Conservation (phyloP, 2,888 invertebrate genomes). For the Brachynemurus nebulosus region DNA sequence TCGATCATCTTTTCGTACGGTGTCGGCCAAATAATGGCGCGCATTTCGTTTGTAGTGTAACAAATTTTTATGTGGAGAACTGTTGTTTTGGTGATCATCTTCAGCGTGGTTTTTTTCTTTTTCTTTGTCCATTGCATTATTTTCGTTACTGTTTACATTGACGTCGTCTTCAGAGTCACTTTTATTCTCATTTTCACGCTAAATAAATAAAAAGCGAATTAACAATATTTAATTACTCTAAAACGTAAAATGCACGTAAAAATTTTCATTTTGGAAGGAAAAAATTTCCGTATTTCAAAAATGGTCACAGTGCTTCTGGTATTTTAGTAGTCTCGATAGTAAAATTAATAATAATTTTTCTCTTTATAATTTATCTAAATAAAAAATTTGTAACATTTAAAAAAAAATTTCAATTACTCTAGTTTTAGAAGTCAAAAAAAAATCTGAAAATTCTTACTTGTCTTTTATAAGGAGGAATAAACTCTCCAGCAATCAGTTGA, state of each 20-base stretch:
- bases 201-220: too few relatives aligned
- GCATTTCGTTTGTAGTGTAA: constrained; percentile 54
- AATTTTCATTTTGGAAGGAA: too few relatives aligned
- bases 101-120: constrained; percentile 32
- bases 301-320: too few relatives aligned
- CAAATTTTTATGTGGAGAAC: constrained; percentile 24
- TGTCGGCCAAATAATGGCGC: constrained; percentile 61
- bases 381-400: constrained; percentile 1
- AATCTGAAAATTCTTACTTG: too few relatives aligned
- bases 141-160: constrained; percentile 42
- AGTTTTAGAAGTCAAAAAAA: background rate
- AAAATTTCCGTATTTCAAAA: too few relatives aligned
- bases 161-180: constrained; percentile 52
- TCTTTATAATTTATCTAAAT: constrained; percentile 5
- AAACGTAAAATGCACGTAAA: too few relatives aligned
- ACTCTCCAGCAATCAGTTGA: constrained; percentile 37
- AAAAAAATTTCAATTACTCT: background rate
- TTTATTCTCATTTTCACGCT: constrained; percentile 13
- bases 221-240: too few relatives aligned
- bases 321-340: too few relatives aligned
- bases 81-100: constrained; percentile 30
- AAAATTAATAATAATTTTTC: too few relatives aligned
- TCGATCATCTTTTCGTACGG: constrained; percentile 45
- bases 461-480: background rate
- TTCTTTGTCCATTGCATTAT: constrained; percentile 31